Base-by-base conservation (phyloP, 1,140 invertebrate genomes). In the Pinna nobilis region DNA sequence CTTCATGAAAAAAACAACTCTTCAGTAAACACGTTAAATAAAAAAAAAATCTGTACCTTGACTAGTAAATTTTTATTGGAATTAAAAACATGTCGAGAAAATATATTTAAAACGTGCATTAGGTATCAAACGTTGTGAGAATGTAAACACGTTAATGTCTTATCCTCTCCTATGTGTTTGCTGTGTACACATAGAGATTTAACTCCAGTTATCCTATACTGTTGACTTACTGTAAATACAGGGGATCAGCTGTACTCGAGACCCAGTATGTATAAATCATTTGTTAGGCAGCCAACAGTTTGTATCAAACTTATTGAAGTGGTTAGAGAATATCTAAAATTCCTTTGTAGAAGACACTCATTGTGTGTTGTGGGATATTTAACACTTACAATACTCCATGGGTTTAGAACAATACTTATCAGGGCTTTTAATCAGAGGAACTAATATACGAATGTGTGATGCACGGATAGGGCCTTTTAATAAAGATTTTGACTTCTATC, bases 361-460 rank as follows among this genome's bases (percentile, higher is more conserved):
- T 33, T 59, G 55, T 59, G 55, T 11, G 33, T 9, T 15, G 37
- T 59, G 55, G 55, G 28, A n/a, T n/a, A 59, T 59, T 59, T 59
- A 59, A 59, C 33, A 35, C 15, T 35, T 6, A 30, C 30, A 4
- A 15, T 59, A 59, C 33, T 59, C 30, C 37, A 15, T 35, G 18
- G 33, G 55, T 35, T 33, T 33, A 35, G 32, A 15, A 59, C 35
- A 57, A 57, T 57, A 33, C 15, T 59, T 59, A 59, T 59, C 55
- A 59, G 33, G 33, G 20, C 55, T 18, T 35, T 59, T 30, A 35
- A 30, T 33, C n/a, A n/a, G n/a, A n/a, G n/a, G n/a, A n/a, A n/a
- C n/a, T n/a, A n/a, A n/a, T n/a, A n/a, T 59, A n/a, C 33, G 23
- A 59, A 59, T 35, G 55, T 59, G 55, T 59, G 55, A 59, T 35